phyloP scores from a whole-genome alignment of 2,113 vertebrate species.

The Triplophysa rosa region DNA sequence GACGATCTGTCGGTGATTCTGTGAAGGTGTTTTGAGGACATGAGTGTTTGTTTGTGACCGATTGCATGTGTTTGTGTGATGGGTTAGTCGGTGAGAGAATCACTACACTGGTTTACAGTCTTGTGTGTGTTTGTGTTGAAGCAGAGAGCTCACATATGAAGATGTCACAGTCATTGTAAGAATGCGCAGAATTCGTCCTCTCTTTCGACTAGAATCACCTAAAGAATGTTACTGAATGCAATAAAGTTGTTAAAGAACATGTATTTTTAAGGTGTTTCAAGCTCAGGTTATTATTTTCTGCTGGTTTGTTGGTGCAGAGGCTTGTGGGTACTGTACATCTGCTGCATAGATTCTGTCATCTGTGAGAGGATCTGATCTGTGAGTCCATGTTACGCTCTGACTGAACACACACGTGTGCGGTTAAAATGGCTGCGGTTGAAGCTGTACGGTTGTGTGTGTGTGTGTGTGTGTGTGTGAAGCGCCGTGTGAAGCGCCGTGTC shows the following conservation, averaged over 20 bases:
- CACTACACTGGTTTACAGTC: too few species aligned
- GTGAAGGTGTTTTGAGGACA: background rate
- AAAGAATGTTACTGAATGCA: background rate
- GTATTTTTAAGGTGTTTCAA: conserved; percentile 21
- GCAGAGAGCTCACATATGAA: too few species aligned
- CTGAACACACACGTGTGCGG: conserved; percentile 74
- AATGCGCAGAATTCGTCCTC: too few species aligned
- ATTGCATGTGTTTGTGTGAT: too few species aligned
- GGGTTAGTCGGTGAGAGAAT: too few species aligned
- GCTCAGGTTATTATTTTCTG: conserved; percentile 62
- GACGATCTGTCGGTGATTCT: conserved; percentile 64
- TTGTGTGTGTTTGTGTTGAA: too few species aligned
- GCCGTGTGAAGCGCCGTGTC: too few species aligned
- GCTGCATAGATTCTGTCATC: conserved; percentile 78
- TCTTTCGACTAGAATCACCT: too few species aligned
- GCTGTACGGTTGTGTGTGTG: conserved; percentile 89
- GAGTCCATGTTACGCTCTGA: conserved; percentile 92
- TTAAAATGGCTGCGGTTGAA: conserved; percentile 98
- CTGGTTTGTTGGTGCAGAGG: conserved; percentile 67
- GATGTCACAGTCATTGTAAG: too few species aligned
- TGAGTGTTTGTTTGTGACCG: too few species aligned
- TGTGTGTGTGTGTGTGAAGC: too few species aligned
- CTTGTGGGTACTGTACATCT: conserved; percentile 70
- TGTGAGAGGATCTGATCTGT: conserved; percentile 82
- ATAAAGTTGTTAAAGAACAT: conserved; percentile 56